Percentiles rank a stretch among this genome's conserved stretches.
Conservation (phyloP, 1,140 invertebrate genomes). For the Leptopilina boulardi region DNA sequence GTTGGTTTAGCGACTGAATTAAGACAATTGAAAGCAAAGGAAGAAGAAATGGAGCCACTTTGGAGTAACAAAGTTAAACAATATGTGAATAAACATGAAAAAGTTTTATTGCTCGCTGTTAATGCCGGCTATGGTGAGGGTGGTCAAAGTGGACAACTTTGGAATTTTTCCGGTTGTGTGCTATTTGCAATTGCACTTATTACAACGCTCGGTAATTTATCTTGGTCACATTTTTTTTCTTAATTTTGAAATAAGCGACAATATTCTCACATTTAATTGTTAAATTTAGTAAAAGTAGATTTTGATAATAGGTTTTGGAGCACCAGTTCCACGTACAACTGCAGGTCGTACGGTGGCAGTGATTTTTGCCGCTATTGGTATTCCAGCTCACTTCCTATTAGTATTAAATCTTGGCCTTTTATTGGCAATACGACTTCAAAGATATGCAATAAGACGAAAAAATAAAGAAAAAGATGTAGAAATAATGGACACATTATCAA, state of each 20-base stretch:
- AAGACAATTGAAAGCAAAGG: conserved; percentile 71
- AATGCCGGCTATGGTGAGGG: conserved; percentile 77
- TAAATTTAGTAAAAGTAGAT: background rate
- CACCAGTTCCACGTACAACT: conserved; percentile 79
- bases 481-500: conserved; percentile 52
- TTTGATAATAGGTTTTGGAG: conserved; percentile 77
- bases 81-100: conserved; percentile 77
- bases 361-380: conserved; percentile 78
- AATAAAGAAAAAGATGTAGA: conserved; percentile 56
- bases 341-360: conserved; percentile 78
- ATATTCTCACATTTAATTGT: conserved; percentile 1
- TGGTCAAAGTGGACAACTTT: conserved; percentile 76
- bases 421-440: conserved; percentile 76
- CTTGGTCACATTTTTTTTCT: background rate
- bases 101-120: conserved; percentile 75
- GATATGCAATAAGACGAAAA: conserved; percentile 64
- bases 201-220: conserved; percentile 78
- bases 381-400: conserved; percentile 80
- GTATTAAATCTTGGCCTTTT: conserved; percentile 80
- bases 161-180: conserved; percentile 80
- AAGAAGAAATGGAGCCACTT: conserved; percentile 67
- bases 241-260: no score
- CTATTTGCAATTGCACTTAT: conserved; percentile 79
- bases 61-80: conserved; percentile 77
- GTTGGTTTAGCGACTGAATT: conserved; percentile 76